Evolutionary conservation across 2,113 vertebrate species (phyloP).

Genomic region (Jaculus jaculus): DNA sequence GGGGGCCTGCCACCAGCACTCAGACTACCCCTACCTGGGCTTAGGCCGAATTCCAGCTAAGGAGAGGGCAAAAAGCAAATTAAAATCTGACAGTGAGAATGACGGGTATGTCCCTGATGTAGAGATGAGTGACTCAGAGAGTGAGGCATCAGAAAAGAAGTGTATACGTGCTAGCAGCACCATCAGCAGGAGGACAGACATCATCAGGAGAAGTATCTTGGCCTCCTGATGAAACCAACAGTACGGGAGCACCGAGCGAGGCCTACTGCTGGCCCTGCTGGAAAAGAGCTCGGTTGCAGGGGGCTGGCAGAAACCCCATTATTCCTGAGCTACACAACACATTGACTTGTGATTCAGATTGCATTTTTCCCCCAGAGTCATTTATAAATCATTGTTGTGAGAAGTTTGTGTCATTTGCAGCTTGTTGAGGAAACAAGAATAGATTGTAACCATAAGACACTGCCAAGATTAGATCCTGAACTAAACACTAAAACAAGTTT

Average conservation of each 20-base stretch:
- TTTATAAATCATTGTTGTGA: constrained; percentile 57
- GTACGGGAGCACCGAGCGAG: background rate
- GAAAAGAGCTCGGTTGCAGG: too few relatives aligned
- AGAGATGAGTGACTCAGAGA: constrained; percentile 88
- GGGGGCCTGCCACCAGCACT: constrained; percentile 82
- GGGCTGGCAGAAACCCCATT: constrained; percentile 57
- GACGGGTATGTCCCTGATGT: constrained; percentile 87
- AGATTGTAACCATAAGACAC: constrained; percentile 37
- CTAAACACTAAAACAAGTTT: constrained; percentile 71
- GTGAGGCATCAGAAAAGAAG: constrained; percentile 89
- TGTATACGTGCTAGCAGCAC: constrained; percentile 87
- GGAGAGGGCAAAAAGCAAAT: constrained; percentile 86
- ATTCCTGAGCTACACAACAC: constrained; percentile 79
- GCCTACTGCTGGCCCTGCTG: too few relatives aligned
- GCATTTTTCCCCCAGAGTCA: constrained; percentile 31
- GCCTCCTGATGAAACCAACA: constrained; percentile 89
- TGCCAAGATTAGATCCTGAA: constrained; percentile 58
- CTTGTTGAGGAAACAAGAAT: constrained; percentile 73
- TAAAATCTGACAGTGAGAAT: constrained; percentile 86
- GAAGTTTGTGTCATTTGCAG: constrained; percentile 75
- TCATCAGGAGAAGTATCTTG: constrained; percentile 94
- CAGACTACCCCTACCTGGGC: constrained; percentile 81
- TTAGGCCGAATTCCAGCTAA: constrained; percentile 79
- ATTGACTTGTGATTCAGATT: constrained; percentile 84
- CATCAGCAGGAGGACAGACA: constrained; percentile 89